Conservation (phyloP, 2,113 vertebrate genomes). For the Protobothrops mucrosquamatus region DNA sequence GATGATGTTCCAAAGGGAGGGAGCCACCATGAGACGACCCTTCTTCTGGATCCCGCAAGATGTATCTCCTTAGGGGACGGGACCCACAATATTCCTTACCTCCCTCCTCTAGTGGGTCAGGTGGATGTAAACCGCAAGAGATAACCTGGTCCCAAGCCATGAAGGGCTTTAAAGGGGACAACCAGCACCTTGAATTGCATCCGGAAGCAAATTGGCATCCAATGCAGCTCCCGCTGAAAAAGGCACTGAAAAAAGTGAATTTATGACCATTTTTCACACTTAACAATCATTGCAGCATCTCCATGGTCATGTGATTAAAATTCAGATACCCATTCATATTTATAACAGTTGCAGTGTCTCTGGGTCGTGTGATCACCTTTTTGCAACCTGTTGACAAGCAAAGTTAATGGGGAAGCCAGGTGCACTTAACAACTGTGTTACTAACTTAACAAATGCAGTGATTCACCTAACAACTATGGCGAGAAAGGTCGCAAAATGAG, state of each 20-base stretch:
- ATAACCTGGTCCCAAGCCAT: no score
- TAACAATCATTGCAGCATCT: not conserved
- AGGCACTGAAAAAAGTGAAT: not conserved
- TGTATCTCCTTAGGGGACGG: no score
- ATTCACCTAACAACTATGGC: not conserved
- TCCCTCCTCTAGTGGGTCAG: no score
- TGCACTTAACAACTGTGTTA: not conserved
- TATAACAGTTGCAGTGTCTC: not conserved
- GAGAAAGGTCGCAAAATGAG: not conserved
- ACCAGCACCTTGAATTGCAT: no score
- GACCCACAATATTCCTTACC: no score
- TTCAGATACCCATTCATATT: not conserved
- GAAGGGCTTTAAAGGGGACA: no score
- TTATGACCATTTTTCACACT: not conserved
- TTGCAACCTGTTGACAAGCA: not conserved
- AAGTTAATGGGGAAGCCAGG: not conserved
- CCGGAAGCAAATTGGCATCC: no score
- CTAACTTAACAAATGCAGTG: not conserved
- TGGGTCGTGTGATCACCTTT: not conserved
- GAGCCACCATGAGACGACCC: no score
- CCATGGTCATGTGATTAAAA: not conserved
- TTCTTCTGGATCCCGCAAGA: no score
- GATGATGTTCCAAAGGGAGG: no score
- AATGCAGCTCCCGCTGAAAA: no score
- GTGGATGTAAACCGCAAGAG: no score